Conservation (phyloP, 2,113 vertebrate species). For the Oenanthe melanoleuca region DNA sequence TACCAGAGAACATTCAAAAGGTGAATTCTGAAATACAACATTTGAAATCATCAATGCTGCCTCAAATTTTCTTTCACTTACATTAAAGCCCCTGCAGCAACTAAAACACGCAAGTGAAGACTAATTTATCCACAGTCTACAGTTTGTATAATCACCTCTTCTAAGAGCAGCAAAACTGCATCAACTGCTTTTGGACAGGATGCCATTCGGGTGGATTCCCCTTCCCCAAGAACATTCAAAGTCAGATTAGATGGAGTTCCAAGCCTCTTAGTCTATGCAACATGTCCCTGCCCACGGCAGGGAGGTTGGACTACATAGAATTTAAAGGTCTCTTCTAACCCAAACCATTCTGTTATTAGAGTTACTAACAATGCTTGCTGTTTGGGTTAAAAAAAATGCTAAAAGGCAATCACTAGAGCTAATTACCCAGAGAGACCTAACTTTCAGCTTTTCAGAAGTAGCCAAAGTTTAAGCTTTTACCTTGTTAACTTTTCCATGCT, state of each 20-base stretch:
- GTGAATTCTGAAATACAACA: neutral
- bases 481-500: neutral
- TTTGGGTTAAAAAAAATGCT: neutral
- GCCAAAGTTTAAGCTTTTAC: neutral
- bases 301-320: neutral
- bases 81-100: neutral
- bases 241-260: neutral
- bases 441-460: neutral
- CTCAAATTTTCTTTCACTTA: neutral
- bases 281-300: neutral
- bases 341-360: neutral
- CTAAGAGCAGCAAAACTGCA: neutral
- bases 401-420: neutral
- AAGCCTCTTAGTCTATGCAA: neutral
- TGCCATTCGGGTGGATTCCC: too few species aligned
- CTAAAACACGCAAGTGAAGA: neutral
- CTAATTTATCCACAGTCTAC: neutral
- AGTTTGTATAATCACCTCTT: neutral
- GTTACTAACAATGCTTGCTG: neutral
- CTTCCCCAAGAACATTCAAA: neutral
- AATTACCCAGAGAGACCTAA: neutral
- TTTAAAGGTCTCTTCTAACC: neutral
- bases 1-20: neutral
- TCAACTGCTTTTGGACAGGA: neutral
- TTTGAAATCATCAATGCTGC: neutral